phyloP scores from a whole-genome alignment of 1,140 invertebrate species.

The Babylonia areolata region DNA sequence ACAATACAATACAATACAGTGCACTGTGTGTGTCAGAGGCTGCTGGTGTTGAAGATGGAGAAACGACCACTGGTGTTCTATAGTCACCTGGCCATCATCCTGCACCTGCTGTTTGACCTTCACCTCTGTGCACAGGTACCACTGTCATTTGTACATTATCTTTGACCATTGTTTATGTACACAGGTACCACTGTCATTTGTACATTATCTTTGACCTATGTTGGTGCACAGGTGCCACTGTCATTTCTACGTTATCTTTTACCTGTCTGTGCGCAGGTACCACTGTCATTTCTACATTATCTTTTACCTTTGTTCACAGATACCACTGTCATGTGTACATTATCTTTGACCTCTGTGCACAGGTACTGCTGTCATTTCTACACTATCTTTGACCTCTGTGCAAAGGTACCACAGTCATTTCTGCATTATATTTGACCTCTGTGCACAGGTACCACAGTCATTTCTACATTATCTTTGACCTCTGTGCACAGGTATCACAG shows the following conservation, averaged over 20 bases:
- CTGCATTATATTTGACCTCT: too few species aligned
- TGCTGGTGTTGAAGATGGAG: not conserved
- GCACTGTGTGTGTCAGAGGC: not conserved
- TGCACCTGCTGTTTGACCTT: slow-evolving; percentile 15
- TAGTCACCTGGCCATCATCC: not conserved
- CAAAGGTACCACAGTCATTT: too few species aligned
- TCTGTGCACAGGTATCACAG: too few species aligned
- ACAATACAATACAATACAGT: too few species aligned
- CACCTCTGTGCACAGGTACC: slow-evolving; percentile 12
- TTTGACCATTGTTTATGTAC: not conserved
- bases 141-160: not conserved
- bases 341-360: not conserved
- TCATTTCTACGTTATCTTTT: not conserved
- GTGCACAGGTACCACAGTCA: too few species aligned
- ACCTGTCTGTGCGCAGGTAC: not conserved
- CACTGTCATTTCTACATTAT: not conserved
- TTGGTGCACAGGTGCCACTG: not conserved
- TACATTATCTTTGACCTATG: not conserved
- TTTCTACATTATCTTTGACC: too few species aligned
- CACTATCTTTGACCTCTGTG: too few species aligned
- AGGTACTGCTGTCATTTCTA: not conserved
- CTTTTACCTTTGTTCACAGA: not conserved
- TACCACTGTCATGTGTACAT: not conserved
- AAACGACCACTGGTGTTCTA: not conserved
- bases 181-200: not conserved